Evolutionary conservation across 2,888 invertebrate genomes (phyloP).

Genomic region (Dyspetes luteomarginatus): DNA sequence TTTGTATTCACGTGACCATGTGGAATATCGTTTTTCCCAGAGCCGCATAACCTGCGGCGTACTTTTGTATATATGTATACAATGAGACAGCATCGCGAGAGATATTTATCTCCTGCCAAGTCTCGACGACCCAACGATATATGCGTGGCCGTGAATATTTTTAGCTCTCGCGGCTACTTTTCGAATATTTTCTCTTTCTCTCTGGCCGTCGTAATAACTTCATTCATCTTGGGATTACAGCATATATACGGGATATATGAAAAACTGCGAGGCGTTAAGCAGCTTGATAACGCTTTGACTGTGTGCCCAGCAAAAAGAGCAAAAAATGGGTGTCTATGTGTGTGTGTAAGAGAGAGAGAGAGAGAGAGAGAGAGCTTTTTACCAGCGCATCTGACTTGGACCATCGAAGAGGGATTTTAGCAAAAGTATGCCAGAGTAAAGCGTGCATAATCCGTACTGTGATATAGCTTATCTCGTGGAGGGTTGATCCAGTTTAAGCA

Average conservation of each 20-base stretch:
- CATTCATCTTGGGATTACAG: constrained; percentile 29
- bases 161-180: constrained; percentile 4
- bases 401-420: constrained; percentile 36
- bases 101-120: constrained; percentile 35
- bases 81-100: neutral
- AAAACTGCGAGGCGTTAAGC: neutral
- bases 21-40: constrained; percentile 39
- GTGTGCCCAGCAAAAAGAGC: constrained; percentile 9
- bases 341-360: neutral
- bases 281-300: neutral
- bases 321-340: too few relatives aligned
- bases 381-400: too few relatives aligned
- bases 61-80: neutral
- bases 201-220: constrained; percentile 13
- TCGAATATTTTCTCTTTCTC: neutral
- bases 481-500: constrained; percentile 48
- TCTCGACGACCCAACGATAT: neutral
- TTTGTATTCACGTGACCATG: neutral
- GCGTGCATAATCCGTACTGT: constrained; percentile 45
- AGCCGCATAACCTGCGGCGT: constrained; percentile 27
- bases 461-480: neutral
- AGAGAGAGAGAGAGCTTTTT: constrained; percentile 1
- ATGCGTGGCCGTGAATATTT: constrained; percentile 16
- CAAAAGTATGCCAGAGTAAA: constrained; percentile 26
- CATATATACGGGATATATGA: neutral